A percentile compares a stretch with the other conserved stretches of the same genome.
phyloP scores from a whole-genome alignment of 2,113 vertebrate species.

The Bubalus kerabau region DNA sequence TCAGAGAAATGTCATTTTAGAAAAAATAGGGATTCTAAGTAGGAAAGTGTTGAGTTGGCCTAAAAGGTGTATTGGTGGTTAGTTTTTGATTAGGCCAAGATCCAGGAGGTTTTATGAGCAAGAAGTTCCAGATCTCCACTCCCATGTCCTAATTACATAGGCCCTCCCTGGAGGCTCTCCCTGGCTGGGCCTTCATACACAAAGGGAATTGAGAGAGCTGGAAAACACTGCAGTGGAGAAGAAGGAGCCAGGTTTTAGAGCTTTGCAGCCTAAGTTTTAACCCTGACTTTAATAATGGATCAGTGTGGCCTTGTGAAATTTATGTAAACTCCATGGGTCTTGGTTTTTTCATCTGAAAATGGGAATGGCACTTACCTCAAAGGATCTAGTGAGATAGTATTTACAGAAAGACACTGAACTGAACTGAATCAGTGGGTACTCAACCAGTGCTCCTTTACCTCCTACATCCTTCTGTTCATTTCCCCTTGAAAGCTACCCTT shows the following conservation, averaged over 20 bases:
- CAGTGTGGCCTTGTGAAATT: background rate
- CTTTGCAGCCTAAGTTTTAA: background rate
- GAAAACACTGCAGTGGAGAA: background rate
- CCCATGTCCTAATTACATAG: background rate
- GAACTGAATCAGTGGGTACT: background rate
- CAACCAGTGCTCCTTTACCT: background rate
- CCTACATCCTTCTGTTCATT: background rate
- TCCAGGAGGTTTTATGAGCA: background rate
- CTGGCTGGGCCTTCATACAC: background rate
- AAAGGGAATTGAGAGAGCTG: background rate
- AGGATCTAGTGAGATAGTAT: background rate
- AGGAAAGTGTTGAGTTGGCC: background rate
- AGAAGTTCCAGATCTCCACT: background rate
- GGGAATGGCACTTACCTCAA: background rate
- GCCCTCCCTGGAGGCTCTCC: background rate
- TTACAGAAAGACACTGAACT: background rate
- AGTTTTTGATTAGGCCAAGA: background rate
- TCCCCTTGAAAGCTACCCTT: background rate
- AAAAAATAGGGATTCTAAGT: background rate
- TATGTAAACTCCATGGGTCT: background rate
- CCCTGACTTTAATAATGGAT: background rate
- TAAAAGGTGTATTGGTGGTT: background rate
- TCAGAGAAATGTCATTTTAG: background rate
- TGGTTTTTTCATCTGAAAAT: background rate
- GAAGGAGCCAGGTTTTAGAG: background rate